Base-by-base conservation (phyloP, 2,113 vertebrate genomes). In the Passer domesticus region DNA sequence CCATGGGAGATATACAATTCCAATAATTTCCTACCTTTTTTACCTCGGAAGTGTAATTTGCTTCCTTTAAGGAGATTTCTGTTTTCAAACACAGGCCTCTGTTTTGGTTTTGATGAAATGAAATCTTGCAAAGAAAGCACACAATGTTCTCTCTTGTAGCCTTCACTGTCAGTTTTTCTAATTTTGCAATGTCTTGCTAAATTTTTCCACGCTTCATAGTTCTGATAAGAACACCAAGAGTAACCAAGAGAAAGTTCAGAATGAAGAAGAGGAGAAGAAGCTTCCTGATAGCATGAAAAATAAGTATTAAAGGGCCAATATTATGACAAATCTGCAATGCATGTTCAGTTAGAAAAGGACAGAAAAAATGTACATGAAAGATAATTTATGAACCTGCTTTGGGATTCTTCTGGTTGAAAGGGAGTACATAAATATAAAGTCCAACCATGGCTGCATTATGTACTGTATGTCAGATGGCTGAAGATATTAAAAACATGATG, bases 321-420 rank as follows among this genome's bases (percentile, higher is more conserved):
- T 77, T 78, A 39, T 49, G 37, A 47, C 27, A 86, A 18, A 67
- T 52, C 35, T 78, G 7, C n/a, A 72, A n/a, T 31, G 30, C 9
- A 43, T 8, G 3, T 67, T 30, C 33, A 56, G 39, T 46, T 62
- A 67, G 84, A 92, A 86, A 80, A 60, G 16, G 10, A 35, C 6
- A 83, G 28, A 39, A 93, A 94, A 88, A 68, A 83, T 52, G 4
- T 80, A 50, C 49, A 49, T 35, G 82, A 80, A 72, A 58, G 31
- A 53, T 15, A 58, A 12, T 69, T 90, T 86, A 75, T 80, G 64
- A 92, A 75, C 58, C 18, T 68, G 22, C 22, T 93, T 81, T 86
- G 79, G 30, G 25, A 83, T 64, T 78, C 64, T 86, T 96, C 67
- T 86, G 39, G 11, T 66, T 86, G 56, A 92, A 94, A 94, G 47